A percentile compares a stretch with the other conserved stretches of the same genome.
Conservation (phyloP, 2,113 vertebrate genomes). For the Sigmodon hispidus region DNA sequence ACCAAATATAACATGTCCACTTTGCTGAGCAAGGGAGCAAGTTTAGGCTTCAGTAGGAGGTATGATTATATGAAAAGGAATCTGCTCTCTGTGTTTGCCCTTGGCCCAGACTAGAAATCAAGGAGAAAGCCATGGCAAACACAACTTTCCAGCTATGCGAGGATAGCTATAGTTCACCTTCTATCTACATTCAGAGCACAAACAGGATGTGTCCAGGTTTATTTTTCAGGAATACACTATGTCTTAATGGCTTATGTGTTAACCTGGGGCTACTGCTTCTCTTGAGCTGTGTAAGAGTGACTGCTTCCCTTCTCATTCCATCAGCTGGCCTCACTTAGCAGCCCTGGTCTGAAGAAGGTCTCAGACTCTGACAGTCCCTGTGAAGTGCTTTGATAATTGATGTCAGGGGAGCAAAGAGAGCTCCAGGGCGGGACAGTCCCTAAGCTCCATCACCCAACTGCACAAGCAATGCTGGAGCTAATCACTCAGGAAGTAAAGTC, state of each 20-base stretch:
- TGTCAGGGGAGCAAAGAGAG: neutral
- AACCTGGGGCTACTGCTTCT: neutral
- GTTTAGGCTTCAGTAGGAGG: slow-evolving; percentile 10
- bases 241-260: neutral
- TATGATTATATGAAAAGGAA: neutral
- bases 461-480: slow-evolving; percentile 67
- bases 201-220: neutral
- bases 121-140: neutral
- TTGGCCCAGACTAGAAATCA: neutral
- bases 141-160: neutral
- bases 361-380: slow-evolving; percentile 27
- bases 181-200: neutral
- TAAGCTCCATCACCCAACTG: slow-evolving; percentile 46
- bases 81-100: neutral
- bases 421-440: slow-evolving; percentile 51
- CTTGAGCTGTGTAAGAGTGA: neutral
- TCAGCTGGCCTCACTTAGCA: neutral
- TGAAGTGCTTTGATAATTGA: slow-evolving; percentile 56
- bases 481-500: slow-evolving; percentile 76
- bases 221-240: neutral
- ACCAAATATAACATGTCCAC: neutral
- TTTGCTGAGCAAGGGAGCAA: slow-evolving; percentile 38
- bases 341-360: neutral
- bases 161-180: neutral
- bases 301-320: neutral